Base-by-base conservation (phyloP, 23 tunicate species). In the Ciona savignyi region DNA sequence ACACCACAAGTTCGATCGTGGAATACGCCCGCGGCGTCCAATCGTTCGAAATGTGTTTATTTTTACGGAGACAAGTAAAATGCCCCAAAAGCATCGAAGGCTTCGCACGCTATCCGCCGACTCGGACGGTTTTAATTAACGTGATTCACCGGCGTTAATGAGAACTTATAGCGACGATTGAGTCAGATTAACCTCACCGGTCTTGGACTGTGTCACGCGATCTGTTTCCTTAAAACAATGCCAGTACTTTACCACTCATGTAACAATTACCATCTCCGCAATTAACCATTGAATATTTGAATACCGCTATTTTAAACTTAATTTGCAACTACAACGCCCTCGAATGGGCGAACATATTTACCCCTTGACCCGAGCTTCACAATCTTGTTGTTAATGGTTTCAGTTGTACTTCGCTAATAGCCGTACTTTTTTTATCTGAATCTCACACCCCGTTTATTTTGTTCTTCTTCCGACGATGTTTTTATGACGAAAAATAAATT, bases 21-120 rank as follows among this genome's bases (percentile, higher is more conserved):
- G 56, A 42, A 42, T 42, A 42, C 56, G 56, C 56, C 56, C 56
- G 56, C 56, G 56, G 56, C 56, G 56, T 42, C 56, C 56, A 42
- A 42, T 9, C 15, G 56, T 15, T 42, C 56, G 56, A 42, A 42
- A 42, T 42, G 11, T 42, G 56, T 42, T 42, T 42, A 42, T 42
- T 42, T 42, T 42, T 42, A 42, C 56, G 15, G 15, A 42, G 56
- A 42, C 9, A 15, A 42, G 56, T 15, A 15, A 42, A 42, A 42
- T 42, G 56, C 56, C 56, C 56, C 56, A 42, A 42, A 42, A 42
- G 56, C 56, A 15, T 42, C 56, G 56, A 9, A 42, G 56, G 11
- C 56, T 42, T 42, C 56, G 56, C 56, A 42, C 56, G 56, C 56
- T 6, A 42, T 42, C 56, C 56, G 56, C 15, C 56, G 56, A 9